Base-by-base conservation (phyloP, 35 echinoderm and acorn worm species). In the Amphiura filiformis region DNA sequence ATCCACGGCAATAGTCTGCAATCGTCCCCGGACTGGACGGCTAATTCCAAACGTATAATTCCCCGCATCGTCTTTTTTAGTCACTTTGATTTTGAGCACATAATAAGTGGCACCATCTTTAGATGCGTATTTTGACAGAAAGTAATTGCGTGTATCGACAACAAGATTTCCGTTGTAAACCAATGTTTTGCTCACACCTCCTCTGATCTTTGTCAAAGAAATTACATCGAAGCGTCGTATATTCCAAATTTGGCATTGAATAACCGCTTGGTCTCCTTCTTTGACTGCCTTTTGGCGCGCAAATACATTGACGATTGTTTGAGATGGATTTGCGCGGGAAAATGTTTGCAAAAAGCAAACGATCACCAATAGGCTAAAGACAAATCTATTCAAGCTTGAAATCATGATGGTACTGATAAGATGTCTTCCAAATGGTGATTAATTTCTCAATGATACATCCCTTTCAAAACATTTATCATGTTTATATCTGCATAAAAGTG, bases 221-320 rank as follows among this genome's bases (percentile, higher is more conserved):
- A 70, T n/a, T 3, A 70, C 26, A 30, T 70, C 61, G 9, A 13
- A 13, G 7, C 26, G 7, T 26, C 61, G 61, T 15, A 70, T 70
- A 70, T 70, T 70, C 61, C 61, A 70, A 15, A 70, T 70, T 30
- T 70, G 61, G 61, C 61, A 70, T n/a, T 70, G 61, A 13, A 70
- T 70, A 11, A 70, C 61, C 15, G 61, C 61, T 70, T 70, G 61
- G 15, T 70, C 7, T 70, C 61, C 61, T 15, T n/a, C 26, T 70
- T 70, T 18, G 28, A 70, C 61, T 4, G 9, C 26, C 26, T 70
- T 70, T 70, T 70, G 61, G 17, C 61, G 61, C 9, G 61, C 61
- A 70, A 70, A 70, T 4, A 70, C 61, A n/a, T 70, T 70, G 2
- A 15, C 9, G 2, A n/a, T 3, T 26, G 61, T 70, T 70, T 13